A percentile compares a stretch with the other conserved stretches of the same genome.
Conservation (phyloP, 1,140 invertebrate species). For the Marisa cornuarietis region DNA sequence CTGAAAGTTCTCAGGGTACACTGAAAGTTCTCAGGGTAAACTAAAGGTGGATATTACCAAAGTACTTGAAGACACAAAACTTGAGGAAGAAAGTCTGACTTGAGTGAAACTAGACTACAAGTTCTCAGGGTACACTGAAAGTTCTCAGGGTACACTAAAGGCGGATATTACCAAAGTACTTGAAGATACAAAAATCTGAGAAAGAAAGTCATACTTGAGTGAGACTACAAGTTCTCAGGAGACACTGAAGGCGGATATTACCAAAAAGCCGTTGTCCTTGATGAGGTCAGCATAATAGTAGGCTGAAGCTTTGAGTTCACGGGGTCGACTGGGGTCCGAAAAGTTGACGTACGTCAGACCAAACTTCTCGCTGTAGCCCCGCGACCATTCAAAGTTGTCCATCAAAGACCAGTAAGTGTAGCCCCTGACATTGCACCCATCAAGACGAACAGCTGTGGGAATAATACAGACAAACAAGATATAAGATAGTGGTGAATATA, state of each 20-base stretch:
- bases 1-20: too few species aligned
- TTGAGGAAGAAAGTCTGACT: too few species aligned
- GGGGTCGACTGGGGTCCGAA: slow-evolving; percentile 71
- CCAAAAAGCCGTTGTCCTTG: slow-evolving; percentile 49
- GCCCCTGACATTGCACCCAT: slow-evolving; percentile 73
- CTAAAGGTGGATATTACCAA: too few species aligned
- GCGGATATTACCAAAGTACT: background rate
- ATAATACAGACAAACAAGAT: background rate
- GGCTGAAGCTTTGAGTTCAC: slow-evolving; percentile 79
- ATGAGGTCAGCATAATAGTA: slow-evolving; percentile 48
- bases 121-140: too few species aligned
- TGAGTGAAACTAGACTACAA: too few species aligned
- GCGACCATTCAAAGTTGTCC: slow-evolving; percentile 83
- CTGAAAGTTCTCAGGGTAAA: too few species aligned
- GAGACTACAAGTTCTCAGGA: background rate
- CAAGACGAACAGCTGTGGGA: slow-evolving; percentile 65
- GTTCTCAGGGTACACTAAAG: too few species aligned
- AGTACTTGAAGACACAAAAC: too few species aligned
- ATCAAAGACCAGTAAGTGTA: slow-evolving; percentile 81
- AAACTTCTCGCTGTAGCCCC: slow-evolving; percentile 72
- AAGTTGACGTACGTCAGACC: slow-evolving; percentile 82
- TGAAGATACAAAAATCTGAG: background rate
- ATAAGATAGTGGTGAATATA: background rate
- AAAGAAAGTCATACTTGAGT: background rate
- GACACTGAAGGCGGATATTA: background rate